phyloP scores from a whole-genome alignment of 2,113 vertebrate genomes.

The Lampris megalopsis region DNA sequence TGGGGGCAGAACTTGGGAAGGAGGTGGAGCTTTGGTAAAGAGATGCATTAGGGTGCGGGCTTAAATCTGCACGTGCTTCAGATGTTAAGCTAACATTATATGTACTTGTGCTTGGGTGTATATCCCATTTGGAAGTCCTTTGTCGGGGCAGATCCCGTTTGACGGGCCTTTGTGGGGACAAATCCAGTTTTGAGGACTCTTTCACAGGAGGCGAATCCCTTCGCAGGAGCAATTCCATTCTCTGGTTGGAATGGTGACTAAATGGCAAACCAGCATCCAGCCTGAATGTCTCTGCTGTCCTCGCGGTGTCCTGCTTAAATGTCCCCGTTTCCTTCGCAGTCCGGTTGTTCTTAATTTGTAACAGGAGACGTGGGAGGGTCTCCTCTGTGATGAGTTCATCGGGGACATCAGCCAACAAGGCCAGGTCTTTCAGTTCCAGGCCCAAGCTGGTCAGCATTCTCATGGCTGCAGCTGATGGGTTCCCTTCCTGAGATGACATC shows the following conservation, averaged over 20 bases:
- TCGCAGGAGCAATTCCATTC: no score
- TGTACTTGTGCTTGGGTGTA: background rate
- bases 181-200: no score
- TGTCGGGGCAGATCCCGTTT: no score
- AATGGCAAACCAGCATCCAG: no score
- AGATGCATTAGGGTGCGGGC: background rate
- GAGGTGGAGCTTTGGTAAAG: background rate
- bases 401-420: slow-evolving; percentile 90
- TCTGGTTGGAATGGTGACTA: no score
- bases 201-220: no score
- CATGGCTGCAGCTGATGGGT: slow-evolving; percentile 84
- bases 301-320: background rate
- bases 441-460: slow-evolving; percentile 91
- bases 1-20: background rate
- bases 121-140: background rate
- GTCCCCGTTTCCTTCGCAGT: background rate
- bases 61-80: background rate
- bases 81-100: no score
- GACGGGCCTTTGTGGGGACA: no score
- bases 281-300: no score
- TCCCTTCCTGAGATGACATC: background rate
- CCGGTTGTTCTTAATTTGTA: slow-evolving; percentile 84
- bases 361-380: slow-evolving; percentile 89
- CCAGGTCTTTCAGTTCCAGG: slow-evolving; percentile 89
- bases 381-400: slow-evolving; percentile 90